Conservation (phyloP, 2,888 invertebrate species). For the Heterodera filipjevi region DNA sequence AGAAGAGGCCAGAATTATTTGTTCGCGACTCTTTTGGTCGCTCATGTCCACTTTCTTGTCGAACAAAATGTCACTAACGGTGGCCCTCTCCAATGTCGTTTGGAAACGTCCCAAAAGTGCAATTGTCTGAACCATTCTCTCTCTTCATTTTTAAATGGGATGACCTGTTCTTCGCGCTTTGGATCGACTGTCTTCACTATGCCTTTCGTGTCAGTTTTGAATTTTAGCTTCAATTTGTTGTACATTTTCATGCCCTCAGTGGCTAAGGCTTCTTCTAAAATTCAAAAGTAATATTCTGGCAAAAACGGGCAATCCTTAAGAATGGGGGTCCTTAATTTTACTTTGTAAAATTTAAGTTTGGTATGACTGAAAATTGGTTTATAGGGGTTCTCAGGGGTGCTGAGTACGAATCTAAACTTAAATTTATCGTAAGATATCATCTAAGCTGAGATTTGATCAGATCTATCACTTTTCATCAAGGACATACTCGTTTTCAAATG, state of each 20-base stretch:
- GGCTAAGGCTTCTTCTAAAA: constrained; percentile 41
- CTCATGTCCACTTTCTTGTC: constrained; percentile 58
- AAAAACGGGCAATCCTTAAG: too few relatives aligned
- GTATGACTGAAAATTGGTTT: too few relatives aligned
- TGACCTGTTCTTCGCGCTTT: constrained; percentile 54
- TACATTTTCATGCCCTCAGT: constrained; percentile 59
- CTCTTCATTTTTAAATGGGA: background rate
- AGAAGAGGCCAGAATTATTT: constrained; percentile 37
- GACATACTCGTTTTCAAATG: too few relatives aligned
- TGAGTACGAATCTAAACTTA: too few relatives aligned
- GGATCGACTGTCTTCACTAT: constrained; percentile 56
- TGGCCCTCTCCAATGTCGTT: constrained; percentile 64
- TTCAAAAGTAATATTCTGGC: too few relatives aligned
- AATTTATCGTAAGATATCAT: too few relatives aligned
- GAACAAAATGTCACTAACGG: constrained; percentile 67
- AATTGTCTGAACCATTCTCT: constrained; percentile 72
- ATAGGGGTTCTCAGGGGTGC: too few relatives aligned
- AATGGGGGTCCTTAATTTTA: too few relatives aligned
- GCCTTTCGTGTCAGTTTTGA: constrained; percentile 51
- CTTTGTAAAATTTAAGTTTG: too few relatives aligned
- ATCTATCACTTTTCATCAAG: too few relatives aligned
- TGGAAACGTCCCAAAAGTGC: constrained; percentile 82
- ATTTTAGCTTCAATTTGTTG: constrained; percentile 52
- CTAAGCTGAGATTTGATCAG: too few relatives aligned
- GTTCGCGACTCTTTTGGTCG: constrained; percentile 37